Evolutionary conservation across 2,797 vertebrate genomes (phyloP), one percentile per base, ranked within the genome.

Genomic region (Siniperca scherzeri): DNA sequence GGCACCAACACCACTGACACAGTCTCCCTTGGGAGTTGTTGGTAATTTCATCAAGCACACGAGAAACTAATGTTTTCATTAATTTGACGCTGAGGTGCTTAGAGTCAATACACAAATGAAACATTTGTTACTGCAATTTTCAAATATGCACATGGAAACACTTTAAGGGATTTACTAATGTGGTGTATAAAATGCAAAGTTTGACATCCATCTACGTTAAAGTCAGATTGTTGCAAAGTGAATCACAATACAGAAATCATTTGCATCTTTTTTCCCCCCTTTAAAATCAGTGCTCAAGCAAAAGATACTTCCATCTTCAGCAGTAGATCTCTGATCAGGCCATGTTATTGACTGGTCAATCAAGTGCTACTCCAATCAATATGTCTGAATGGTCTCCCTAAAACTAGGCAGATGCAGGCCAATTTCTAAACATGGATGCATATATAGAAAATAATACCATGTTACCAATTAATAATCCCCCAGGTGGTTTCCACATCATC

Each of bases 361-460:
- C 82, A 83, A 30, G 30, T 13, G 69, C 46, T 53, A 71, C 53
- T 38, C 22, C 12, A 80, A 82, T 86, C 78, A 82, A 89, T 82
- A 33, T n/a, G 30, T 22, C 25, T 81, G 22, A 79, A 72, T 62
- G 11, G 36, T 33, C 48, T 69, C 13, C 62, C 12, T 36, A 48
- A 44, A 57, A 70, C 22, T 13, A 77, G 19, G 7, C 22, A 74
- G 38, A 83, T 68, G 38, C 46, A 48, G 7, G 55, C 14, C 25
- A 14, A 33, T 46, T 52, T 57, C 19, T 1, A 33, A 44, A 44
- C n/a, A 69, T 17, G 42, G 30, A 44, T 70, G 65, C 7, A 59
- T 36, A 3, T 9, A 16, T 7, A 53, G 21, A 69, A 46, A 65
- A 55, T 56, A 57, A 42, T 14, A 17, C 14, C 27, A 64, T 8